Percentiles rank a stretch among this genome's conserved stretches.
These are phyloP conservation scores for Pelecanus crispus DNA, from an alignment of 2,113 vertebrate species.

Conservation along the genomic window DNA sequence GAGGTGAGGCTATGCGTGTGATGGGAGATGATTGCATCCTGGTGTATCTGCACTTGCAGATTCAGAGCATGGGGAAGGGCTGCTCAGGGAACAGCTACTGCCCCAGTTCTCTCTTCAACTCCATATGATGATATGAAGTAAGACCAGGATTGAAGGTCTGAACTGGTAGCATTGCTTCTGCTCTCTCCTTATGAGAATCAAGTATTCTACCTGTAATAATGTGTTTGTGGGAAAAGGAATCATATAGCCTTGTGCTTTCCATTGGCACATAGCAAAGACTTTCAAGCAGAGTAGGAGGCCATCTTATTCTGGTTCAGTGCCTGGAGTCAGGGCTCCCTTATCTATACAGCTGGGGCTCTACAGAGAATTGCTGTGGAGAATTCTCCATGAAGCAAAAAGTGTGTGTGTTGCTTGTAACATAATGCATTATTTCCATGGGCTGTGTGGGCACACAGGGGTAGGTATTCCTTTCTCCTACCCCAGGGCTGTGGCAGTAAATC, in stretches of 20 bases:
- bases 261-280: background rate
- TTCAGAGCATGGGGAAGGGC: background rate
- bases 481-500: background rate
- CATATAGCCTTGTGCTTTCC: background rate
- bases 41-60: background rate
- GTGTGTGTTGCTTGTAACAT: rapidly evolving
- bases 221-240: background rate
- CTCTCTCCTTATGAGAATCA: background rate
- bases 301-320: background rate
- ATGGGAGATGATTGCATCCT: background rate
- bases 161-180: background rate
- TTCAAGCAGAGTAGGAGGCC: background rate
- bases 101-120: background rate
- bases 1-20: background rate
- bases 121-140: background rate
- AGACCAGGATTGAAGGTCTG: background rate
- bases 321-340: background rate
- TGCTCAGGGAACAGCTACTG: background rate
- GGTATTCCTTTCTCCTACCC: background rate
- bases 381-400: background rate
- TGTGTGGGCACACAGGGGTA: rapidly evolving
- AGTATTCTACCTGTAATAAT: background rate
- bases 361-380: background rate
- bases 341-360: background rate
- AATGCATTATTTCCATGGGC: background rate